Conservation (phyloP, 2,797 vertebrate species). For the Lepilemur septentrionalis region DNA sequence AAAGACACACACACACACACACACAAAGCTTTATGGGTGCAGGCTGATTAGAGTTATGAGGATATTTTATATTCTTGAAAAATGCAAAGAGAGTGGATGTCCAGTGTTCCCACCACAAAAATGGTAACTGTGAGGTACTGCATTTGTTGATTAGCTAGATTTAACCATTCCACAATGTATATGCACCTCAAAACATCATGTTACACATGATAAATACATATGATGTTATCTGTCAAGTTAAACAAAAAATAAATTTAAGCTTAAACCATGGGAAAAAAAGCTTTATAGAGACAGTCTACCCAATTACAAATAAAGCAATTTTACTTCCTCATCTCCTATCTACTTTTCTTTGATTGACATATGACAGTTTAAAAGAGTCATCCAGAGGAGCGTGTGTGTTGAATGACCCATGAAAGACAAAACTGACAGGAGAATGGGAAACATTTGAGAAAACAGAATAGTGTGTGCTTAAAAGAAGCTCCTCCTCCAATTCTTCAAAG, state of each 20-base stretch:
- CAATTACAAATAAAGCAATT: conserved; percentile 72
- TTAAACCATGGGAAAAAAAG: neutral
- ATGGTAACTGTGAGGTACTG: neutral
- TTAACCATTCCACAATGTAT: neutral
- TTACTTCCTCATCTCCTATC: conserved; percentile 70
- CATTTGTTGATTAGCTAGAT: neutral
- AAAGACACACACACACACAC: neutral
- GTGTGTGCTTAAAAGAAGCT: conserved; percentile 47
- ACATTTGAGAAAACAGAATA: conserved; percentile 75
- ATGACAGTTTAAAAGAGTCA: conserved; percentile 78
- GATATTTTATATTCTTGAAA: neutral
- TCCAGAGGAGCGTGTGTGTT: conserved; percentile 70
- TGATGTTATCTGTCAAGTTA: neutral
- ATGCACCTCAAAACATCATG: neutral
- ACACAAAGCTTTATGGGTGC: neutral
- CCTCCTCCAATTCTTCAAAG: conserved; percentile 60
- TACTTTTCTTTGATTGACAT: conserved; percentile 81
- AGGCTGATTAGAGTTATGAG: neutral
- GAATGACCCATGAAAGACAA: conserved; percentile 81
- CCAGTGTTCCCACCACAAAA: neutral
- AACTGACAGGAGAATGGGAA: conserved; percentile 74
- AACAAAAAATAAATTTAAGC: neutral
- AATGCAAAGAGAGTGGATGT: neutral
- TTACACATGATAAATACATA: neutral
- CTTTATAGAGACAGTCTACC: conserved; percentile 59